These are phyloP conservation scores for Enteromius mattozi DNA, from an alignment of 2,797 vertebrate genomes.

Conservation along the genomic window DNA sequence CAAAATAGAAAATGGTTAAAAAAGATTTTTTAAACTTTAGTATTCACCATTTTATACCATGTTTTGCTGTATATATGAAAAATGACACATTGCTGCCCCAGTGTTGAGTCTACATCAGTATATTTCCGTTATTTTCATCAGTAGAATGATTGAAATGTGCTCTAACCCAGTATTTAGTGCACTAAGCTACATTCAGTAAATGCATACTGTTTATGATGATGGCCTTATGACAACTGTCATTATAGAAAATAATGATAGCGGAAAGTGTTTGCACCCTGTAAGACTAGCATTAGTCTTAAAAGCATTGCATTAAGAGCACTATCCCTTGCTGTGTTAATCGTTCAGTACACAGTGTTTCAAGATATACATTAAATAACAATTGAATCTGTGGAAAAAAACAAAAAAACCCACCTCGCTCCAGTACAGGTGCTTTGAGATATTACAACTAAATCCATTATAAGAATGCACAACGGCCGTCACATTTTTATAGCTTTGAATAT, in stretches of 20 bases:
- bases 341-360: not conserved
- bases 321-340: slow-evolving; percentile 18
- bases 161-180: slow-evolving; percentile 22
- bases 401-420: slow-evolving; percentile 40
- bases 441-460: slow-evolving; percentile 65
- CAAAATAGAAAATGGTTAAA: not conserved
- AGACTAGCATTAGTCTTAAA: slow-evolving; percentile 25
- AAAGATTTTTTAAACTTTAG: not conserved
- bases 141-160: slow-evolving; percentile 6
- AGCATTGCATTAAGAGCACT: slow-evolving; percentile 40
- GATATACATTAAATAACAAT: slow-evolving; percentile 27
- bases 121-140: not conserved
- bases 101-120: not conserved
- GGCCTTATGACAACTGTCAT: slow-evolving; percentile 11
- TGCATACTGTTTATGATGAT: slow-evolving; percentile 3
- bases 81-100: not conserved
- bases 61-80: not conserved
- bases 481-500: not conserved
- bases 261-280: slow-evolving; percentile 13
- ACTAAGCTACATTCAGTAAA: slow-evolving; percentile 42
- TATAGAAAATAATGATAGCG: slow-evolving; percentile 37
- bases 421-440: slow-evolving; percentile 69
- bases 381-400: slow-evolving; percentile 58
- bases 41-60: not conserved
- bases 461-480: slow-evolving; percentile 47